Evolutionary conservation across 2,888 invertebrate genomes (phyloP), one percentile per base, ranked within the genome.

Genomic region (Sicus ferrugineus): DNA sequence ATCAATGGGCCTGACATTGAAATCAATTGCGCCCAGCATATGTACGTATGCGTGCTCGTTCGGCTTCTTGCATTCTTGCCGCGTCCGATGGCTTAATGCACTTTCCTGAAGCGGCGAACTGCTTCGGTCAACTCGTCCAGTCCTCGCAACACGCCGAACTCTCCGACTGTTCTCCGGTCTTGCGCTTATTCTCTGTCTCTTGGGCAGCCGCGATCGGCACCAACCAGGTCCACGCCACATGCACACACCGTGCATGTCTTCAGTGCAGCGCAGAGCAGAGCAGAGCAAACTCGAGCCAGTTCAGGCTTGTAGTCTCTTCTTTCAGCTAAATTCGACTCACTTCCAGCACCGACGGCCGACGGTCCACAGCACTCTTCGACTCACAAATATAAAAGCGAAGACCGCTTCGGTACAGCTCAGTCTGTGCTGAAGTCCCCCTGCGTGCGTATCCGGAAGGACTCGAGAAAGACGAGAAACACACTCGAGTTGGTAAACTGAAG

Each of bases 361-460:
- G 7, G 5, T 9, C 9, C 50, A 34, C 50, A 6, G 11, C 50
- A 19, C 19, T 26, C 56, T 9, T 54, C 26, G 28, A 54, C 23
- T 3, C 4, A 31, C 21, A 65, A 46, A 66, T 63, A 70, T 65
- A 70, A 70, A 68, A 65, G 67, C 68, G 65, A 68, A 68, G 65
- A 61, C 68, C 68, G 28, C 67, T 42, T 63, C 30, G 48, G 38
- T 48, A 50, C 52, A 42, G 56, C 63, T 71, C 71, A 71, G 71
- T 71, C 62, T 63, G 34, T 56, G 58, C 61, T 66, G 58, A 52
- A 50, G 28, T 66, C 54, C 42, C 56, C 28, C 23, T 30, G 66
- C 56, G 42, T 38, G 56, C 58, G 46, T 42, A 42, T 38, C 28
- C 28, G 56, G 28, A 56, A 54, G 30, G 30, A 28, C 38, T 19